Percentiles rank a stretch among this genome's conserved stretches.
These are phyloP conservation scores for Drosophila meridiana DNA, from an alignment of 2,888 invertebrate genomes.

Conservation along the genomic window DNA sequence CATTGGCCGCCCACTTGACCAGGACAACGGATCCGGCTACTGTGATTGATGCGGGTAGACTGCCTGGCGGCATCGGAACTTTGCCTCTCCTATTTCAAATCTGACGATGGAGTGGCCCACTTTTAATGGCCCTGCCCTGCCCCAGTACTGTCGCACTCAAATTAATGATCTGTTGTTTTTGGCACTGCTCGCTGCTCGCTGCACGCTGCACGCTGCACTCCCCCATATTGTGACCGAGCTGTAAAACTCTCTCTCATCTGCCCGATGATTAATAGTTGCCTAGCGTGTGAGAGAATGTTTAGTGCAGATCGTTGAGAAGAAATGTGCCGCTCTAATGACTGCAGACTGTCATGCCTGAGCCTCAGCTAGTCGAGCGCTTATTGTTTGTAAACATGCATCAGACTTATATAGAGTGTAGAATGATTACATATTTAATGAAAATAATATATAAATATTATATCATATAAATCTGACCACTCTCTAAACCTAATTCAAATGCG, in stretches of 20 bases:
- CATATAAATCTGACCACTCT: too few relatives aligned
- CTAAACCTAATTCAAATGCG: too few relatives aligned
- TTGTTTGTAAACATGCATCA: not conserved
- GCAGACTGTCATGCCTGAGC: not conserved
- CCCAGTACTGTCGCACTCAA: slow-evolving; percentile 18
- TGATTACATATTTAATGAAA: too few relatives aligned
- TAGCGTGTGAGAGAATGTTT: not conserved
- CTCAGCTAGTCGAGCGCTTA: not conserved
- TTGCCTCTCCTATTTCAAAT: slow-evolving; percentile 70
- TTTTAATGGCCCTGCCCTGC: slow-evolving; percentile 3
- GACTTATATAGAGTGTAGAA: too few relatives aligned
- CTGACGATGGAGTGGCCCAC: slow-evolving; percentile 34
- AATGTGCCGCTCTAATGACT: slow-evolving; percentile 1
- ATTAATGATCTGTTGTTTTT: slow-evolving; percentile 62
- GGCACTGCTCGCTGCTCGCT: not conserved
- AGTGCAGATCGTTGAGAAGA: not conserved
- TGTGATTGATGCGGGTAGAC: slow-evolving; percentile 53
- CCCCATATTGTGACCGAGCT: slow-evolving; percentile 44
- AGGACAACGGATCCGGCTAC: slow-evolving; percentile 30
- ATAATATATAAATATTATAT: too few relatives aligned
- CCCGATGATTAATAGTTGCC: slow-evolving; percentile 34
- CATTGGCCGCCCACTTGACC: slow-evolving; percentile 70
- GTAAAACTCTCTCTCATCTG: slow-evolving; percentile 18
- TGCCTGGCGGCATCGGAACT: slow-evolving; percentile 66
- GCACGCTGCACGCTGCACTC: not conserved